Evolutionary conservation across 2,797 vertebrate species (phyloP), one percentile per base, ranked within the genome.

Genomic region (Cynopterus sphinx): DNA sequence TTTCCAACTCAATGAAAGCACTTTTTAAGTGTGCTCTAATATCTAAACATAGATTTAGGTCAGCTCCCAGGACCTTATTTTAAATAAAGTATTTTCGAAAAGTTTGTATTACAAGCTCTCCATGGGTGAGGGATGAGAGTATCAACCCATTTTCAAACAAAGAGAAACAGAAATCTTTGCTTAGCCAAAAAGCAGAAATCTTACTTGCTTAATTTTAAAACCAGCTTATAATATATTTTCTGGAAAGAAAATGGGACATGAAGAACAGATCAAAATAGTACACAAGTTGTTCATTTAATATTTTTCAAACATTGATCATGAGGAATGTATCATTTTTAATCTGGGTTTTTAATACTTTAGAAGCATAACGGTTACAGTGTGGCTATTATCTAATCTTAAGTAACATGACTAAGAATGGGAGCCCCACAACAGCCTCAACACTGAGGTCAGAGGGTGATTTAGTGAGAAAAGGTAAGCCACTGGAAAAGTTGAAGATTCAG

Each of bases 191-290:
- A 68, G 24, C 55, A 83, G 59, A 55, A 84, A 95, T 85, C 24
- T 49, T 61, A 81, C 77, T 57, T 24, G 5, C 59, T 74, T 91
- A 39, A 49, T 92, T 95, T 92, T 87, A 90, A 97, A 97, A 55
- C 17, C 49, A 79, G 31, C 36, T 90, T 53, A 41, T 90, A 81
- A 82, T 51, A 67, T 53, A 46, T 57, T 95, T 94, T 94, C 71
- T 36, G 5, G 15, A 63, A 86, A 74, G 87, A 33, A 89, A 94
- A 87, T 19, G 53, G 49, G 36, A 95, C 22, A 33, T 10, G 9
- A 68, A 86, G 19, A 92, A 59, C 46, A 36, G 73, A 79, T 55
- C 0, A 3, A 95, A 89, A 89, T 63, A 70, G 17, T 55, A 63
- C 4, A 33, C 43, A 78, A 49, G 55, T 70, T 79, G 28, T 71